Conservation (phyloP, 2,113 vertebrate species). For the Phodopus roborovskii region DNA sequence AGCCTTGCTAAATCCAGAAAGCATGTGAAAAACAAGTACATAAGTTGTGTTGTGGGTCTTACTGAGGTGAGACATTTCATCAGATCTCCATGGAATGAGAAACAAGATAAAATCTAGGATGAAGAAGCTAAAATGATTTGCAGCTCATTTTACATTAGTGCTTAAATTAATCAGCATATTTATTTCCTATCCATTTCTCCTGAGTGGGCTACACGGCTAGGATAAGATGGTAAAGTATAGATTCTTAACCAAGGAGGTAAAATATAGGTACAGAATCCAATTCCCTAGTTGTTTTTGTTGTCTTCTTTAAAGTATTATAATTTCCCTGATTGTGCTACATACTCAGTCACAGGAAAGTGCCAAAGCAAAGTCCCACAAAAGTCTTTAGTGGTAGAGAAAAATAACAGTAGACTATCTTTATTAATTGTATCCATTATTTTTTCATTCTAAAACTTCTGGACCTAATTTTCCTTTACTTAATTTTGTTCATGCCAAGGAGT, state of each 20-base stretch:
- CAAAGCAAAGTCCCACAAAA: conserved; percentile 39
- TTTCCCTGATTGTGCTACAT: neutral
- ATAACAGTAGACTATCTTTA: neutral
- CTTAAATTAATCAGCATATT: conserved; percentile 52
- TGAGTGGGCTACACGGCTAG: conserved; percentile 6
- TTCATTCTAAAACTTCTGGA: conserved; percentile 54
- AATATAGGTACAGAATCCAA: neutral
- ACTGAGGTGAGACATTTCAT: conserved; percentile 30
- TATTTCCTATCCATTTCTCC: conserved; percentile 43
- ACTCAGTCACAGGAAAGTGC: conserved; percentile 7
- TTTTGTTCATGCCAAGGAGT: conserved; percentile 54
- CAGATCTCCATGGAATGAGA: conserved; percentile 44
- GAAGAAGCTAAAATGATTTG: conserved; percentile 53
- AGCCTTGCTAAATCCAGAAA: conserved; percentile 56
- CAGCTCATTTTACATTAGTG: conserved; percentile 39
- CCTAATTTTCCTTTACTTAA: conserved; percentile 51
- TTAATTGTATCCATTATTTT: neutral
- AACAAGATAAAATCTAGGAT: conserved; percentile 64
- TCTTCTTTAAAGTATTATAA: conserved; percentile 53
- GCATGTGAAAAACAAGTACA: conserved; percentile 54
- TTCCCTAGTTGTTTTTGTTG: conserved; percentile 31
- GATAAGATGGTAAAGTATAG: conserved; percentile 10
- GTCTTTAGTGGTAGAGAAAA: conserved; percentile 45
- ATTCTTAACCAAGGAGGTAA: conserved; percentile 35
- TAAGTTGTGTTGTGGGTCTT: conserved; percentile 58